phyloP scores from a whole-genome alignment of 2,797 vertebrate genomes.

The Enteromius mattozi region DNA sequence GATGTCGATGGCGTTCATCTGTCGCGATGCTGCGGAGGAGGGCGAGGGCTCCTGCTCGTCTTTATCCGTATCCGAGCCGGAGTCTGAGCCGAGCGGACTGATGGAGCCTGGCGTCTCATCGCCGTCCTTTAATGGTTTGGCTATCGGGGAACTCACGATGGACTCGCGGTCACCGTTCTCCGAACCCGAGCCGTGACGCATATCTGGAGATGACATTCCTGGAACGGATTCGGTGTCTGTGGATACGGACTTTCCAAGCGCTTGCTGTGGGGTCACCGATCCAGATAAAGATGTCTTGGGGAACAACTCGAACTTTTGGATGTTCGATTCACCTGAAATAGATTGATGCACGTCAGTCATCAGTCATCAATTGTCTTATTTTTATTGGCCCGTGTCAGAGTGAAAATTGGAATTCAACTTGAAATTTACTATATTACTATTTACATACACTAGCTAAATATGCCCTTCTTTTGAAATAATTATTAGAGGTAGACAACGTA shows the following conservation, averaged over 20 bases:
- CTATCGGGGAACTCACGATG: conserved; percentile 88
- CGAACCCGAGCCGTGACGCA: conserved; percentile 88
- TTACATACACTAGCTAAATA: background rate
- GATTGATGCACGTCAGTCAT: background rate
- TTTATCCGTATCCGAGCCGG: conserved; percentile 91
- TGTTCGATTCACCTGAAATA: conserved; percentile 82
- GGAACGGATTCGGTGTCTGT: conserved; percentile 88
- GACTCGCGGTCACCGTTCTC: conserved; percentile 96
- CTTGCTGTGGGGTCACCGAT: conserved; percentile 82
- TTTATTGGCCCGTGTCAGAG: too few species aligned
- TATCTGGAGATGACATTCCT: conserved; percentile 91
- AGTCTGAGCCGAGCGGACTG: conserved; percentile 93
- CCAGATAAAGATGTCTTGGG: conserved; percentile 85
- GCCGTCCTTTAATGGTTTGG: conserved; percentile 85
- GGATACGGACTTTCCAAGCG: conserved; percentile 83
- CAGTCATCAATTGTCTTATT: background rate
- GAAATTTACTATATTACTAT: background rate
- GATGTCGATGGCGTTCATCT: conserved; percentile 98
- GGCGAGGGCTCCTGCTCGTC: conserved; percentile 87
- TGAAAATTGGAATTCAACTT: background rate
- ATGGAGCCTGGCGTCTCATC: conserved; percentile 93
- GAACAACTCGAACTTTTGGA: conserved; percentile 96
- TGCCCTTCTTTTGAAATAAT: background rate
- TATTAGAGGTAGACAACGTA: background rate
- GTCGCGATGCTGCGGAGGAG: conserved; percentile 83